phyloP scores from a whole-genome alignment of 2,888 invertebrate species.

The Heliconius charithonia region DNA sequence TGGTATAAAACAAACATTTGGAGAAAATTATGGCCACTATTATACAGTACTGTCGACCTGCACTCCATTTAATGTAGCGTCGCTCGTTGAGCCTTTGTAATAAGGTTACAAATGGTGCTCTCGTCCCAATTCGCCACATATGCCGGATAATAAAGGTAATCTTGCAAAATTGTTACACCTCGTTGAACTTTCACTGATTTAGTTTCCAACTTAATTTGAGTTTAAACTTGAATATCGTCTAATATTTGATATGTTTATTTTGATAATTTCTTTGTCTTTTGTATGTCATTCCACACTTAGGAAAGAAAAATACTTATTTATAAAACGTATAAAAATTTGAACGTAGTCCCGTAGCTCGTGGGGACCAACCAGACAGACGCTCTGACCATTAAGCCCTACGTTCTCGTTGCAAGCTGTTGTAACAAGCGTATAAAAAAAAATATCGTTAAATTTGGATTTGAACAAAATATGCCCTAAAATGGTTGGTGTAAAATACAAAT shows the following conservation, averaged over 20 bases:
- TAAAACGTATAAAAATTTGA: no score
- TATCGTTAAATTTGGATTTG: no score
- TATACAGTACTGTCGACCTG: constrained; percentile 43
- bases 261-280: not conserved
- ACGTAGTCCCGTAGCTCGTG: no score
- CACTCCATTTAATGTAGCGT: constrained; percentile 40
- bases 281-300: no score
- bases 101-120: constrained; percentile 41
- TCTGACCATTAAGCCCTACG: no score
- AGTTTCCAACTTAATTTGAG: constrained; percentile 19
- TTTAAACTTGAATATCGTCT: not conserved
- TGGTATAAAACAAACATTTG: constrained; percentile 44
- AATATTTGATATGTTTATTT: not conserved
- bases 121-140: constrained; percentile 40
- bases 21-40: constrained; percentile 42
- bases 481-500: no score
- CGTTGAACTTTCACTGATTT: constrained; percentile 28
- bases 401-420: no score
- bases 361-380: no score
- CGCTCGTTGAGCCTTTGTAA: constrained; percentile 40
- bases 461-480: not conserved
- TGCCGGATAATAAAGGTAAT: constrained; percentile 40
- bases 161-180: constrained; percentile 37
- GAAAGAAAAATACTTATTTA: no score
- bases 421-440: no score